Evolutionary conservation across 2,797 vertebrate species (phyloP).

Genomic region (Pipistrellus nathusii): DNA sequence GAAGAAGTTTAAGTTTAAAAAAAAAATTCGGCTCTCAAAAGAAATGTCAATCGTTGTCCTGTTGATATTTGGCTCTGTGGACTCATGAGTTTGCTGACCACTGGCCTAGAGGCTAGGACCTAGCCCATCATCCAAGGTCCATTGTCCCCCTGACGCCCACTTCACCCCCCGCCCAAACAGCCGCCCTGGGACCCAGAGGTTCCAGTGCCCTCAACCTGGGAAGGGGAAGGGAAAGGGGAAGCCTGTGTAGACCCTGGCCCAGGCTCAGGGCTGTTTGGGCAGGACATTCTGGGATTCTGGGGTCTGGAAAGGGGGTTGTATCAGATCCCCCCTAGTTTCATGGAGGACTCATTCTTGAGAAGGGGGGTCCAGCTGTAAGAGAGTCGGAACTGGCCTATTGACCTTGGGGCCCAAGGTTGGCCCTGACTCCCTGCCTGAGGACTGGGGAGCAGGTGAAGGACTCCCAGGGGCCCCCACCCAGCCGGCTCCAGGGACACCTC

Average conservation of each 20-base stretch:
- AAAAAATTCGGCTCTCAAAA: too few relatives aligned
- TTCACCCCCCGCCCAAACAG: background rate
- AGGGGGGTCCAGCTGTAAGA: background rate
- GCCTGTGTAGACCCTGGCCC: background rate
- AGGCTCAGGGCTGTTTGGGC: background rate
- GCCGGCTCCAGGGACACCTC: background rate
- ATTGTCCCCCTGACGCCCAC: background rate
- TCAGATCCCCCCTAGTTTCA: background rate
- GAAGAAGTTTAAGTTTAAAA: too few relatives aligned
- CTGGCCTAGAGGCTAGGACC: too few relatives aligned
- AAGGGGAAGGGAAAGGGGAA: background rate
- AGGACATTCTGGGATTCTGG: background rate
- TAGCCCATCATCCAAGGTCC: too few relatives aligned
- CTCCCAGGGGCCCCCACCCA: background rate
- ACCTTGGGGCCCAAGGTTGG: background rate
- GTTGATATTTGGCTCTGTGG: too few relatives aligned
- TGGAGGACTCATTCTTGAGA: background rate
- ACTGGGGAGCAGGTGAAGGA: background rate
- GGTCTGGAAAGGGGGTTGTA: background rate
- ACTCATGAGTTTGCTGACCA: too few relatives aligned
- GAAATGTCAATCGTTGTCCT: too few relatives aligned
- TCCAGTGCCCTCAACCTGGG: background rate
- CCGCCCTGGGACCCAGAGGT: background rate
- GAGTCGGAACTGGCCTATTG: background rate
- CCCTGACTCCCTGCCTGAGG: background rate